These are phyloP conservation scores for Mercenaria mercenaria DNA, from an alignment of 1,140 invertebrate genomes.

Conservation along the genomic window DNA sequence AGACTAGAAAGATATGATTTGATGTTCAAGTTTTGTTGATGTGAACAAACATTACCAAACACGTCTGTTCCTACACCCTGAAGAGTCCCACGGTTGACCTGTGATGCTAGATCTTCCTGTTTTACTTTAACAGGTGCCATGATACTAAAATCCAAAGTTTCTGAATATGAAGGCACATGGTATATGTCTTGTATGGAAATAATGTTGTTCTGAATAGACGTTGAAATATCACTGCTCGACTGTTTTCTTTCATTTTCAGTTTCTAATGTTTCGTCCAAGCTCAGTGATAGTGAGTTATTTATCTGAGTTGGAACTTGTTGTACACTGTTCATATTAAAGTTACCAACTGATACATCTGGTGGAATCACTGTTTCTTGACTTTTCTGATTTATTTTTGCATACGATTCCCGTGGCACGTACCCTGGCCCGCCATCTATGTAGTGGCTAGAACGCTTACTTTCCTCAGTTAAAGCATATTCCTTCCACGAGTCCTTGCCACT, in stretches of 20 bases:
- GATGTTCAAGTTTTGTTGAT: background rate
- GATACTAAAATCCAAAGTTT: background rate
- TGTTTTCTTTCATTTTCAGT: background rate
- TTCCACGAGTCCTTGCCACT: constrained; percentile 73
- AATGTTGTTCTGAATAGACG: background rate
- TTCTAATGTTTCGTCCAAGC: background rate
- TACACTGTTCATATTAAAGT: background rate
- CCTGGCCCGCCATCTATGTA: constrained; percentile 53
- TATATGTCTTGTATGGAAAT: background rate
- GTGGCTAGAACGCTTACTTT: constrained; percentile 24
- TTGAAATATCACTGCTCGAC: background rate
- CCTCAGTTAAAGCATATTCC: constrained; percentile 43
- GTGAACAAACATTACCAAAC: background rate
- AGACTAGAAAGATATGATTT: background rate
- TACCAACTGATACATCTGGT: background rate
- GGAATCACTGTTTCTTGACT: background rate
- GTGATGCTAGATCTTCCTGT: background rate
- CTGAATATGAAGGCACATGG: background rate
- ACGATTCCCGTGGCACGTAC: constrained; percentile 17
- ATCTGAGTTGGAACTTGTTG: background rate
- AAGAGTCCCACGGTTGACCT: background rate
- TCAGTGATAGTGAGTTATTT: background rate
- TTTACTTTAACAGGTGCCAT: background rate
- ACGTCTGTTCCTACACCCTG: background rate
- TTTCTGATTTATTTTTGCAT: background rate